phyloP scores from a whole-genome alignment of 2,888 invertebrate species.

The Platycheirus albimanus region DNA sequence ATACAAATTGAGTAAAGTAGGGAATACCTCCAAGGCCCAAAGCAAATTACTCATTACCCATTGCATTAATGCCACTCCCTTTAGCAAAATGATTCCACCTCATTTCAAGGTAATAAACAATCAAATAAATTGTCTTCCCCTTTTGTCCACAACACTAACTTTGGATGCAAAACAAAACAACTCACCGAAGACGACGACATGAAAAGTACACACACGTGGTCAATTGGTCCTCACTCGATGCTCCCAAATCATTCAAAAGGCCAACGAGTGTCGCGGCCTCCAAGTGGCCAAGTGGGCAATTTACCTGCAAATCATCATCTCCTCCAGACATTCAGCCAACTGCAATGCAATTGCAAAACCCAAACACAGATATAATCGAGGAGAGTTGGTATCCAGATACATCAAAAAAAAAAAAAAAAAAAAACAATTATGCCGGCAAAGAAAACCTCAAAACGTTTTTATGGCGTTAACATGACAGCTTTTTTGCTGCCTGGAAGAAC shows the following conservation, averaged over 20 bases:
- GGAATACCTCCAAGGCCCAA: slow-evolving; percentile 25
- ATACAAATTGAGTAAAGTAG: slow-evolving; percentile 41
- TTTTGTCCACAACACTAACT: background rate
- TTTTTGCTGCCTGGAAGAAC: slow-evolving; percentile 67
- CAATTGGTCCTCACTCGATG: slow-evolving; percentile 30
- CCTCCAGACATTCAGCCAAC: slow-evolving; percentile 45
- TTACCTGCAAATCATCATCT: slow-evolving; percentile 65
- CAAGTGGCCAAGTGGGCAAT: slow-evolving; percentile 63
- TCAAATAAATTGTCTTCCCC: slow-evolving; percentile 36
- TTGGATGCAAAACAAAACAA: background rate
- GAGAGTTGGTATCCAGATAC: slow-evolving; percentile 11
- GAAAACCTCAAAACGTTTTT: slow-evolving; percentile 74
- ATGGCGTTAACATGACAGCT: slow-evolving; percentile 73
- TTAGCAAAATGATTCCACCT: slow-evolving; percentile 29
- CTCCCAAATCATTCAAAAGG: slow-evolving; percentile 36
- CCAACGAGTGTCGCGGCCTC: slow-evolving; percentile 50
- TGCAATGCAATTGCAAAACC: slow-evolving; percentile 35
- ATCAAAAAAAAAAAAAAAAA: slow-evolving; percentile 3
- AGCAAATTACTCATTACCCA: slow-evolving; percentile 46
- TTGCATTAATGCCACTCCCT: slow-evolving; percentile 44
- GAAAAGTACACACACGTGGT: slow-evolving; percentile 34
- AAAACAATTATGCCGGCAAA: slow-evolving; percentile 37
- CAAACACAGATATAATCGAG: slow-evolving; percentile 14
- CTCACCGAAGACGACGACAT: slow-evolving; percentile 6
- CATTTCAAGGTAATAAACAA: slow-evolving; percentile 47